Evolutionary conservation across 2,797 vertebrate genomes (phyloP), one percentile per base, ranked within the genome.

Genomic region (Acanthurus lineatus): DNA sequence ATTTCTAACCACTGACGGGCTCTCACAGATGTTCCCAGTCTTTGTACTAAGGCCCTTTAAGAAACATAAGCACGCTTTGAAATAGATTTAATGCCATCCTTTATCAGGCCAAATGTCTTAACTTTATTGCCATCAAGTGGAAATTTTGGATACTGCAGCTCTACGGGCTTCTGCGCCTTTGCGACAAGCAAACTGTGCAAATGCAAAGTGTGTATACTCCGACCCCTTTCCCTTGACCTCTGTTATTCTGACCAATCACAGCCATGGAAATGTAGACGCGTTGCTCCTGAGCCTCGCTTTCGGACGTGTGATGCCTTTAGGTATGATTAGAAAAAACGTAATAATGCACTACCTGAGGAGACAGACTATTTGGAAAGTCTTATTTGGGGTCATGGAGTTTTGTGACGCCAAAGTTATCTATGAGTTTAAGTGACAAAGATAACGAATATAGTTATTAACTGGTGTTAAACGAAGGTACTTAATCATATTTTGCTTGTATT

Each of bases 81-180:
- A 49, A 6, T 51, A 12, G 42, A 56, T 54, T 61, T 48, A 16
- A 44, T 19, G 19, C 28, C 17, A 16, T 25, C 48, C 53, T 57
- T 68, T 11, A 40, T 35, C n/a, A 25, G 28, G 16, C 17, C 42
- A 66, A 69, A 66, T 57, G 16, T 15, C 2, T 14, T 70, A 63
- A 71, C 47, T 20, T 28, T 71, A 68, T 58, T 84, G 80, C 83
- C 76, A 80, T 79, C 90, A 66, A 62, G 74, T 82, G 88, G 90
- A 54, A 52, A 69, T 48, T 65, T 7, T 38, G 14, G 15, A 65
- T 57, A 85, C 25, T 81, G 47, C 73, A 48, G 45, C 28, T 28
- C 20, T 15, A 0, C 9, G 44, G 25, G 20, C 4, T 53, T 9
- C 42, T 48, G 1, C 45, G 20, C 11, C 32, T 22, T 14, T 28